Base-by-base conservation (phyloP, 2,888 invertebrate genomes). In the Agriopis leucophaearia region DNA sequence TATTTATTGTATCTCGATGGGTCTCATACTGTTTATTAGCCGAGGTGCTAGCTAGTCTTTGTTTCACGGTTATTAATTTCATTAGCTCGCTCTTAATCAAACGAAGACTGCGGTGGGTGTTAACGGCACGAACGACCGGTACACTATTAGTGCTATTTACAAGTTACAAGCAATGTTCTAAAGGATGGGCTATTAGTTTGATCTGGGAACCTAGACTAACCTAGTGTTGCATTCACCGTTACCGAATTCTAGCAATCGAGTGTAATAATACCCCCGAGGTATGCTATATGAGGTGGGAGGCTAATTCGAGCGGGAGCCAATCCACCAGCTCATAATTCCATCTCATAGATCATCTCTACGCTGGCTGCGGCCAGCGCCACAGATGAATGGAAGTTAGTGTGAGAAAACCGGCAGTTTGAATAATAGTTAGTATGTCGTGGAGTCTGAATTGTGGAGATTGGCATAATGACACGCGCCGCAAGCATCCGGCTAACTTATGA, bases 41-140 rank as follows among this genome's bases (percentile, higher is more conserved):
- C 27, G 85, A 16, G 54, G 51, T 57, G 55, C 84, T 83, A 59
- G 55, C 68, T 56, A 82, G 83, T 83, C 79, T 83, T 80, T 79
- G 83, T 85, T 83, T 84, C 83, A 86, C 82, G 87, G 90, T 91
- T 90, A 92, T 92, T 92, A 92, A 92, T 92, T 92, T 90, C 89
- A 92, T 92, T 92, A 90, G 86, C 83, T 85, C 83, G 86, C 84
- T 89, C 87, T 91, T 91, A 92, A 92, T 92, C 91, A 92, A 90
- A 90, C 83, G 78, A 75, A 75, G 78, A 78, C 78, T 74, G 79
- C 77, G 79, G 81, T 81, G 85, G 86, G 85, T 84, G 87, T 87
- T 81, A 81, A 82, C 79, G 74, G 79, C 81, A 79, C 82, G 78
- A 56, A 71, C 66, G 64, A 78, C 74, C 78, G 50, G 59, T 50